Evolutionary conservation across 2,797 vertebrate genomes (phyloP), one percentile per base, ranked within the genome.

Genomic region (Oceanodroma leucorhoa): DNA sequence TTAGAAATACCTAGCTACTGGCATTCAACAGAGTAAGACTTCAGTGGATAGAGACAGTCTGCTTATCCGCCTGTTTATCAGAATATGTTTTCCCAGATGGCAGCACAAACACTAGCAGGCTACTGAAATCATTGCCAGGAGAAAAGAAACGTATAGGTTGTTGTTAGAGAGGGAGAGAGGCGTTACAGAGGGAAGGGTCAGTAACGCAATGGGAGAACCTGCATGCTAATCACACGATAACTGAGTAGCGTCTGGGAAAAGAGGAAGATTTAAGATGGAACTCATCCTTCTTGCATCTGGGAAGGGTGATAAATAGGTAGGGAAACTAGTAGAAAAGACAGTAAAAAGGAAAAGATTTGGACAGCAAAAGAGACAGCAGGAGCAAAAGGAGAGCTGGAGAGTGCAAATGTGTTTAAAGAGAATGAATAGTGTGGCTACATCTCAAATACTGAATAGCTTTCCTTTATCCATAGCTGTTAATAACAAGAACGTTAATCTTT

Each of bases 31-130:
- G 62, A 54, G 72, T 40, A 38, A 65, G 60, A 58, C 60, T 80
- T 61, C 27, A 32, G 60, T 81, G 53, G 58, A 55, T 40, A 23
- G 51, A 82, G 36, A 29, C 88, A 76, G 72, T 62, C 76, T 90
- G 90, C 75, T 80, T 55, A 34, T 58, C 48, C 50, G 53, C 50
- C 54, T 89, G 60, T 82, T 89, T 78, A 70, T 88, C 64, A 26
- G 11, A 83, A 66, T 73, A 62, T 83, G 72, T 83, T 95, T 88
- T 90, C 82, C 83, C 82, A 80, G 90, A 83, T 94, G 93, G 83
- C 83, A 88, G 41, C 69, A 72, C 76, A 89, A 78, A 89, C 83
- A 81, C 29, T 36, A 70, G 55, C 69, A 93, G 65, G 24, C 65
- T 93, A 32, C 72, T 60, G 77, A 83, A 85, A 78, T 41, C 40